Conservation (phyloP, 2,113 vertebrate genomes). For the Gymnarchus niloticus region DNA sequence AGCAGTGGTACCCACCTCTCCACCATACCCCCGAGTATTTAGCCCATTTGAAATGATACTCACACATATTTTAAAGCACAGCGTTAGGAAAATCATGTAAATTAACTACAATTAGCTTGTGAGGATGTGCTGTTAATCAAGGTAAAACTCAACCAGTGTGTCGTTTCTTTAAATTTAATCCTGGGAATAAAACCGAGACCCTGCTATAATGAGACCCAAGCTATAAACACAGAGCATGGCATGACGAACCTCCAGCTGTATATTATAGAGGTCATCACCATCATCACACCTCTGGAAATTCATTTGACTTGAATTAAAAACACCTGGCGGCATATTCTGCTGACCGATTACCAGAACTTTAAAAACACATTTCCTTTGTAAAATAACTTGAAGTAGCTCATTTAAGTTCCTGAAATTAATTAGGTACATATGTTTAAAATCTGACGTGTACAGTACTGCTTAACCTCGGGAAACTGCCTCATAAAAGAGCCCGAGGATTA, state of each 20-base stretch:
- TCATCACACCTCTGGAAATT: constrained; percentile 76
- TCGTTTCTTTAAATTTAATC: not conserved
- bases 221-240: constrained; percentile 42
- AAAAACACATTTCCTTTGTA: constrained; percentile 75
- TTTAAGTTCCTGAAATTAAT: constrained; percentile 74
- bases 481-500: not conserved
- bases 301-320: constrained; percentile 84
- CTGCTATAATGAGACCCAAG: not conserved
- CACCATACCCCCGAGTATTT: too few species aligned
- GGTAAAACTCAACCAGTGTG: not conserved
- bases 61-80: constrained; percentile 44
- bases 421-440: constrained; percentile 71
- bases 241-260: constrained; percentile 73
- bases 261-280: constrained; percentile 75
- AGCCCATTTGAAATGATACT: too few species aligned
- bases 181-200: constrained; percentile 54
- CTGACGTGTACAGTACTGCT: constrained; percentile 58
- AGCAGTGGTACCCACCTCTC: too few species aligned
- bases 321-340: constrained; percentile 79
- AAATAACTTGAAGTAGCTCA: constrained; percentile 84
- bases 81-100: constrained; percentile 30
- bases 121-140: too few species aligned
- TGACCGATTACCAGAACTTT: constrained; percentile 77
- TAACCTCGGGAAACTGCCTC: constrained; percentile 49
- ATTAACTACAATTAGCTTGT: not conserved